Evolutionary conservation across 2,888 invertebrate genomes (phyloP).

Genomic region (Scaeva pyrastri): DNA sequence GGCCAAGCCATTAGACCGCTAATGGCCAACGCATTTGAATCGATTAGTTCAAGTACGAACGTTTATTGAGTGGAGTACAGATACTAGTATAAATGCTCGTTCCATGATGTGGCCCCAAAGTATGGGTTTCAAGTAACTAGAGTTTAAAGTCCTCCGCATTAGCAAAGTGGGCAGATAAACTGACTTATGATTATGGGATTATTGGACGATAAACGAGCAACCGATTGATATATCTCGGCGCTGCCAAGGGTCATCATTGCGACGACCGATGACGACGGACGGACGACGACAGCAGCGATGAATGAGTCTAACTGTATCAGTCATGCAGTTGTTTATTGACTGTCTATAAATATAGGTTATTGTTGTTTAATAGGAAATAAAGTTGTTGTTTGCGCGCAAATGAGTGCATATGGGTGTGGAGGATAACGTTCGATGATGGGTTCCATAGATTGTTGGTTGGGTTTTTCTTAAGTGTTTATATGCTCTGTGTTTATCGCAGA

Average conservation of each 20-base stretch:
- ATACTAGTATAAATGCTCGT: background rate
- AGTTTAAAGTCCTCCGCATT: conserved; percentile 29
- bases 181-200: conserved; percentile 64
- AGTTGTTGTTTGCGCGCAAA: conserved; percentile 9
- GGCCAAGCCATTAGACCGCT: conserved; percentile 61
- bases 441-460: background rate
- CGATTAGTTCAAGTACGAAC: conserved; percentile 72
- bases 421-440: background rate
- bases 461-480: background rate
- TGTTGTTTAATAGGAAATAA: conserved; percentile 24
- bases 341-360: background rate
- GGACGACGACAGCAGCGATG: no score
- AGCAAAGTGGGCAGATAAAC: conserved; percentile 54
- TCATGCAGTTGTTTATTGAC: conserved; percentile 44
- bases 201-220: conserved; percentile 42
- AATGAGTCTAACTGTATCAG: conserved; percentile 58
- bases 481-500: background rate
- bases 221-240: no score
- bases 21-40: conserved; percentile 75
- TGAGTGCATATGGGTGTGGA: conserved; percentile 31
- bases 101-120: conserved; percentile 28
- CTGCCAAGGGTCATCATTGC: conserved; percentile 50
- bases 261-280: no score
- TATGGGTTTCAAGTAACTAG: conserved; percentile 44
- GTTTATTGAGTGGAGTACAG: conserved; percentile 64